Evolutionary conservation across 1,140 invertebrate species (phyloP), one percentile per base, ranked within the genome.

Genomic region (Lordiphosa mommai): DNA sequence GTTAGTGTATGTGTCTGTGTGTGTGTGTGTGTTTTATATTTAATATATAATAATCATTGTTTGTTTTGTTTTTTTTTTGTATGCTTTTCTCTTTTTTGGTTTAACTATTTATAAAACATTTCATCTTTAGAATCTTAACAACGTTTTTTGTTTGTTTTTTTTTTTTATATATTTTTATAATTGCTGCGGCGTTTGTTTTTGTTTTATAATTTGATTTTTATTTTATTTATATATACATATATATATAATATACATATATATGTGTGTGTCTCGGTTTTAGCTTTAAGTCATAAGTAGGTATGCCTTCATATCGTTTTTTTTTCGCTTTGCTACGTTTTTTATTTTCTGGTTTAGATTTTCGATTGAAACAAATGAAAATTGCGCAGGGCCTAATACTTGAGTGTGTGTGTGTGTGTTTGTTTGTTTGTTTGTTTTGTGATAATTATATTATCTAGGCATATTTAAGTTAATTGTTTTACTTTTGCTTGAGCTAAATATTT

Each of bases 101-200:
- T 80, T 80, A 87, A 87, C 85, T 85, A 86, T 87, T 87, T 87
- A 87, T 87, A 87, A 87, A 87, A 87, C 85, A 82, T 87, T 87
- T 87, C 72, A 86, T 72, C 73, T 77, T 87, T 87, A 87, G 85
- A 87, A 87, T 87, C 82, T 77, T 87, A 87, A 87, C 85, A 87
- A 87, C 74, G 47, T 87, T 65, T 87, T 77, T 30, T 44, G 27
- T 36, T 58, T 44, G 41, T 16, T 23, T 52, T 43, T 12, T 55
- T 48, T 57, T 49, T 61, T 56, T 59, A 63, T 46, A 63, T 77
- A 53, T 44, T 47, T 44, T 52, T 71, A 52, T 64, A 73, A 61
- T 71, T 74, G 58, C 67, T 74, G 71, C 74, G 66, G 70, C 61
- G 43, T 59, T 56, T 70, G 53, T 71, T 36, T 52, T 51, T 40